These are phyloP conservation scores for Drosophila littoralis DNA, from an alignment of 1,140 invertebrate genomes.

Conservation along the genomic window DNA sequence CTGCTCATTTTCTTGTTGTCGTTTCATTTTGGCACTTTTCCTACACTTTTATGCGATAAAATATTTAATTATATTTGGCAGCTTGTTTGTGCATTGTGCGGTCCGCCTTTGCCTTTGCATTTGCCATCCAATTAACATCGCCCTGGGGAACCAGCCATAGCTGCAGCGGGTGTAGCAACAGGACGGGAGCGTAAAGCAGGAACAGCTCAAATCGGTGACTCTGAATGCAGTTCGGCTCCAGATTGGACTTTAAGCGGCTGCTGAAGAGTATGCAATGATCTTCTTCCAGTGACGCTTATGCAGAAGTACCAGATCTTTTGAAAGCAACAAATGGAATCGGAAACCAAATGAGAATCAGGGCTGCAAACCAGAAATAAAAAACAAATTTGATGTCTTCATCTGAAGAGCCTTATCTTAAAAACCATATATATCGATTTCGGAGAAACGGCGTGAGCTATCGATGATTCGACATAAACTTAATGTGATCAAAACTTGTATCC, in stretches of 20 bases:
- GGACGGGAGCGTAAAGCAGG: neutral
- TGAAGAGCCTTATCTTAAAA: no score
- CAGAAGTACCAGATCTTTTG: constrained; percentile 2
- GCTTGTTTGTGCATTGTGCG: constrained; percentile 79
- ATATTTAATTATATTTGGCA: constrained; percentile 83
- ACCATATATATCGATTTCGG: no score
- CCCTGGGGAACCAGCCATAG: constrained; percentile 29
- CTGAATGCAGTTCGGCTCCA: neutral
- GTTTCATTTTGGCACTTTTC: constrained; percentile 77
- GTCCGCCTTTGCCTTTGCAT: constrained; percentile 40
- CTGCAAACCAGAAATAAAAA: no score
- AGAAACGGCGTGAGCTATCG: no score
- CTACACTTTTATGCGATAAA: constrained; percentile 78
- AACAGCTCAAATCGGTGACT: neutral
- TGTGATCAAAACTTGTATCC: neutral
- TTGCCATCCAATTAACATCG: constrained; percentile 57
- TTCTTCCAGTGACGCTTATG: no score
- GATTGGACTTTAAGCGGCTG: constrained; percentile 59
- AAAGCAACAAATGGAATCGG: no score
- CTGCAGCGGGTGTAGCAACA: neutral
- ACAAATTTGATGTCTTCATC: no score
- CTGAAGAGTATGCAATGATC: constrained; percentile 10
- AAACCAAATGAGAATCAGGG: no score
- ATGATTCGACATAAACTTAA: no score
- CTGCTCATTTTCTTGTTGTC: constrained; percentile 79